Base-by-base conservation (phyloP, 2,888 invertebrate species). In the Quadroppia sp. region DNA sequence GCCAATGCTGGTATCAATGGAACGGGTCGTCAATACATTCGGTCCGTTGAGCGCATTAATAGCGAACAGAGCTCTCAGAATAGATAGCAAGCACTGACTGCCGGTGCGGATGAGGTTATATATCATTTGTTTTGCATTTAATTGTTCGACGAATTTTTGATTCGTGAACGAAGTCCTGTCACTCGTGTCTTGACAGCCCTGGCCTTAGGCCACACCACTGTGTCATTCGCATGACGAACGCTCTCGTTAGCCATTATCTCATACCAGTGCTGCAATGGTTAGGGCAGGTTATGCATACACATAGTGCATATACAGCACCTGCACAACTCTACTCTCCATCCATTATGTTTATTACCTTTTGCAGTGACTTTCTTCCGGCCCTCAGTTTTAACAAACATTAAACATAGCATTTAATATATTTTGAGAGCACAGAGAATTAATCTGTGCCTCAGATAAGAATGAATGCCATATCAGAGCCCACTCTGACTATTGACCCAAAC, bases 81-180 rank as follows among this genome's bases (percentile, higher is more conserved):
- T 28, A 64, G 32, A 36, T n/a, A 36, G 20, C n/a, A 28, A 4
- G 6, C 15, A 53, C 25, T 25, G 15, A 32, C 32, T 61, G 56
- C 64, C 36, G 64, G 64, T 36, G 36, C 64, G 64, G 64, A 64
- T 64, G 28, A 64, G 64, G 17, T 20, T 64, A 56, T 64, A 64
- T 64, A 64, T 64, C 64, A 64, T 64, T 64, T 64, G n/a, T 2
- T 36, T 11, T 6, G 36, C 32, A 36, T 64, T 64, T 64, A 64
- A 64, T 64, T 64, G 64, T 64, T 32, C 56, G 13, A 6, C 32
- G n/a, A n/a, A 7, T 36, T 20, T 64, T 17, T 64, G 32, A 64
- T 64, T 64, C 36, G 64, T 36, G 28, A 64, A 64, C 32, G 13
- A 64, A n/a, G 28, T 64, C 3, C 32, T 64, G 36, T 64, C 64